phyloP scores from a whole-genome alignment of 2,888 invertebrate genomes.

The Phalera bucephala region DNA sequence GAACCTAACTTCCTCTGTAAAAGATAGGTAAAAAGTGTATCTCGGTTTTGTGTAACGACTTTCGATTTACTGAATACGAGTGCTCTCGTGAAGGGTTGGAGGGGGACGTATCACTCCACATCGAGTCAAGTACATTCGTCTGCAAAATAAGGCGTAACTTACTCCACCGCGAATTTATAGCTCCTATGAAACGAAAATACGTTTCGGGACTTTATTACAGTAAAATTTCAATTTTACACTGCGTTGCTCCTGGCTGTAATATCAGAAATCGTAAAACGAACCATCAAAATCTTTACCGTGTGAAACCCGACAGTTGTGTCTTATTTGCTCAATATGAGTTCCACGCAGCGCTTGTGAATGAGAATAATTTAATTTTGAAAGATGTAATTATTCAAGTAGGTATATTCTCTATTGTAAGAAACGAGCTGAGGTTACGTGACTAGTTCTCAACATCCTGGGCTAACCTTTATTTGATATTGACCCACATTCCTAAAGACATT shows the following conservation, averaged over 20 bases:
- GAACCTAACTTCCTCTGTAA: slow-evolving; percentile 55
- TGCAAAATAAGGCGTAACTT: slow-evolving; percentile 75
- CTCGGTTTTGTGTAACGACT: slow-evolving; percentile 74
- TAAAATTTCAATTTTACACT: slow-evolving; percentile 69
- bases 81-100: slow-evolving; percentile 69
- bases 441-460: too few species aligned
- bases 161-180: slow-evolving; percentile 58
- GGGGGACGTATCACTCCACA: slow-evolving; percentile 67
- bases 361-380: too few species aligned
- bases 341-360: too few species aligned
- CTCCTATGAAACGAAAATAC: slow-evolving; percentile 55
- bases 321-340: not conserved
- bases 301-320: slow-evolving; percentile 7
- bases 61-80: slow-evolving; percentile 74
- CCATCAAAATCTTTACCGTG: slow-evolving; percentile 28
- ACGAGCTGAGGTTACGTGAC: too few species aligned
- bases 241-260: slow-evolving; percentile 42
- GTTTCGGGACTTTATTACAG: slow-evolving; percentile 50
- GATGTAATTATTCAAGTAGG: too few species aligned
- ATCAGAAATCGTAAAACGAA: slow-evolving; percentile 30
- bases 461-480: too few species aligned
- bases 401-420: too few species aligned
- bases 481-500: too few species aligned
- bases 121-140: slow-evolving; percentile 64
- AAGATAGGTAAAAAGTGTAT: slow-evolving; percentile 63